Percentiles rank a stretch among this genome's conserved stretches.
Conservation (phyloP, 2,888 invertebrate genomes). For the Copidosoma aretas region DNA sequence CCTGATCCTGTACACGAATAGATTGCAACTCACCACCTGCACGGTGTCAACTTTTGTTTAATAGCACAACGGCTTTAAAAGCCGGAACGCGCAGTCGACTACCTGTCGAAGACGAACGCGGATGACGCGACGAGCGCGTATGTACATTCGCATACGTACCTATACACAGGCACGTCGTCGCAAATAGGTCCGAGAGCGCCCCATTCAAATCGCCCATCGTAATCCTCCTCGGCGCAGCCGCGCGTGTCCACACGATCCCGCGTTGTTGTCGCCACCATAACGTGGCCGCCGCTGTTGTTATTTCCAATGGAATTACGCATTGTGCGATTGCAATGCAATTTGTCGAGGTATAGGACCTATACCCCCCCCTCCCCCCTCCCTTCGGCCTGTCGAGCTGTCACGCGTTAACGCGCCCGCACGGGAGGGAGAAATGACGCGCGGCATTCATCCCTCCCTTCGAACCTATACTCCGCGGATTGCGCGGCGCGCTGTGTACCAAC, state of each 20-base stretch:
- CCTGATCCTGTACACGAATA: too few relatives aligned
- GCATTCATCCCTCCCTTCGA: not conserved
- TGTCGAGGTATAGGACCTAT: too few relatives aligned
- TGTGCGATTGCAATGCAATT: constrained; percentile 40
- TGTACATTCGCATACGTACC: too few relatives aligned
- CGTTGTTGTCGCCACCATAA: constrained; percentile 18
- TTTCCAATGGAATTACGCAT: constrained; percentile 40
- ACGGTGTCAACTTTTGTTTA: too few relatives aligned
- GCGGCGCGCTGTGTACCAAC: not conserved
- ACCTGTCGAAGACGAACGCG: too few relatives aligned
- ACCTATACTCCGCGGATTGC: too few relatives aligned
- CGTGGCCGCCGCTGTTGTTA: constrained; percentile 33
- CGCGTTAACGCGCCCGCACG: not conserved
- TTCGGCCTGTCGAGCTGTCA: not conserved
- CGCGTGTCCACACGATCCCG: not conserved
- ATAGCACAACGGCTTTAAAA: too few relatives aligned
- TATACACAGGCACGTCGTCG: too few relatives aligned
- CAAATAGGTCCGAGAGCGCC: not conserved
- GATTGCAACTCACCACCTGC: too few relatives aligned
- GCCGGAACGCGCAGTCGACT: too few relatives aligned
- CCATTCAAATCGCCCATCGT: constrained; percentile 23
- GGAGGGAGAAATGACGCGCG: not conserved
- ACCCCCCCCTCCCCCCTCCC: too few relatives aligned
- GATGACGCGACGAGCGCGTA: too few relatives aligned
- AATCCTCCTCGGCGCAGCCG: constrained; percentile 15